Base-by-base conservation (phyloP, 2,888 invertebrate genomes). In the Habroteleia sp. region DNA sequence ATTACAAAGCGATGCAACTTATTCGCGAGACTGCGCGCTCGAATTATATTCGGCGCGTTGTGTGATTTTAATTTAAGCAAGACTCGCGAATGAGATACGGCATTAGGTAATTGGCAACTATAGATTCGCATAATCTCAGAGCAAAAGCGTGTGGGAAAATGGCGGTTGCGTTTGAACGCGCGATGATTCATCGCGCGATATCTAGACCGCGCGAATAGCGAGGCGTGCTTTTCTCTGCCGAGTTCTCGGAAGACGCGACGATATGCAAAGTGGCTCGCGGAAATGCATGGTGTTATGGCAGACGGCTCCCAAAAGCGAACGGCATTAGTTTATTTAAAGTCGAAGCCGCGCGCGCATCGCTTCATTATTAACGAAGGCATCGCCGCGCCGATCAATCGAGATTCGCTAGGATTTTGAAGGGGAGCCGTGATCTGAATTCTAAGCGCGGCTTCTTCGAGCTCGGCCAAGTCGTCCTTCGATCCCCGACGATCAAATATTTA, bases 401-500 rank as follows among this genome's bases (percentile, higher is more conserved):
- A 72, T 72, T 63, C 62, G 48, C 33, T 16, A 25, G 58, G 50
- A 69, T 63, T 69, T 63, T 42, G 50, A 33, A 65, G 50, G 50
- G 42, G 44, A 58, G 14, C 54, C 63, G 74, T 74, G 74, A 69
- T 63, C 63, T 29, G 68, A 74, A 74, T 74, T 56, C 52, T 63
- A 63, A 74, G 58, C 46, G 42, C 35, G 68, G 56, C 63, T 56
- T 62, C 31, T 17, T 41, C 50, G 41, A 10, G 13, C 13, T 16
- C 20, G 20, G 17, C n/a, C 17, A n/a, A 3, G 25, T 25, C 29
- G 1, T 16, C 20, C 16, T 41, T 41, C 56, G 29, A 58, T 54
- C 52, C 27, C 35, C 33, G 11, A 39, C 31, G 44, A 65, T 74
- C 42, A 71, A 71, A 75, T 71, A 75, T 75, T 75, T 75, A 75